A percentile compares a stretch with the other conserved stretches of the same genome.
phyloP scores from a whole-genome alignment of 2,888 invertebrate genomes.

The Acronicta leporina region DNA sequence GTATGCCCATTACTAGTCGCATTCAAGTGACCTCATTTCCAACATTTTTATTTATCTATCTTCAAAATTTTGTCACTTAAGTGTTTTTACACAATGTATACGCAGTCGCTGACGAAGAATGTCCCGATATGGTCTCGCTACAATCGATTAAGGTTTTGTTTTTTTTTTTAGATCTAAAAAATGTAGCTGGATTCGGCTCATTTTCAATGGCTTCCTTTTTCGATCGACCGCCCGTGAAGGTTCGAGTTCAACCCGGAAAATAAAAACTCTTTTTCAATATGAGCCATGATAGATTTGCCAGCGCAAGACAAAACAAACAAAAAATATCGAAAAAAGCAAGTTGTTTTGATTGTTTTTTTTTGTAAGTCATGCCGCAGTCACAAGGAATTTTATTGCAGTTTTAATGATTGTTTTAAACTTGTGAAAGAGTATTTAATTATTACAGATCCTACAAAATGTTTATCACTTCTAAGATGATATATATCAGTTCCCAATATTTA shows the following conservation, averaged over 20 bases:
- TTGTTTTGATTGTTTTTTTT: constrained; percentile 32
- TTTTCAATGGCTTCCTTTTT: constrained; percentile 65
- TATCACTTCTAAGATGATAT: constrained; percentile 17
- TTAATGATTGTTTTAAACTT: constrained; percentile 20
- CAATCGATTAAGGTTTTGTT: constrained; percentile 63
- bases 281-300: constrained; percentile 35
- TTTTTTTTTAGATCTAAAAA: constrained; percentile 59
- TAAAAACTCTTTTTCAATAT: constrained; percentile 49
- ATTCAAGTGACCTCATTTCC: constrained; percentile 66
- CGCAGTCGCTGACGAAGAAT: constrained; percentile 46
- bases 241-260: constrained; percentile 60
- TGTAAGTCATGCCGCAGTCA: constrained; percentile 22
- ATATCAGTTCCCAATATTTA: constrained; percentile 30
- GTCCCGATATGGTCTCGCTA: constrained; percentile 56
- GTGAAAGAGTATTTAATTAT: constrained; percentile 18
- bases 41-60: constrained; percentile 64
- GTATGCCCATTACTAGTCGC: constrained; percentile 58
- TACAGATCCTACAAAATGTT: constrained; percentile 2
- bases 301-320: constrained; percentile 35
- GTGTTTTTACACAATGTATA: constrained; percentile 47
- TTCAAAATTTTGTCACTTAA: constrained; percentile 52
- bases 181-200: constrained; percentile 59
- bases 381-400: constrained; percentile 16
- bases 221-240: constrained; percentile 64
- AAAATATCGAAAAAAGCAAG: constrained; percentile 28